Conservation (phyloP, 2,113 vertebrate species). For the Megaceryle maxima region DNA sequence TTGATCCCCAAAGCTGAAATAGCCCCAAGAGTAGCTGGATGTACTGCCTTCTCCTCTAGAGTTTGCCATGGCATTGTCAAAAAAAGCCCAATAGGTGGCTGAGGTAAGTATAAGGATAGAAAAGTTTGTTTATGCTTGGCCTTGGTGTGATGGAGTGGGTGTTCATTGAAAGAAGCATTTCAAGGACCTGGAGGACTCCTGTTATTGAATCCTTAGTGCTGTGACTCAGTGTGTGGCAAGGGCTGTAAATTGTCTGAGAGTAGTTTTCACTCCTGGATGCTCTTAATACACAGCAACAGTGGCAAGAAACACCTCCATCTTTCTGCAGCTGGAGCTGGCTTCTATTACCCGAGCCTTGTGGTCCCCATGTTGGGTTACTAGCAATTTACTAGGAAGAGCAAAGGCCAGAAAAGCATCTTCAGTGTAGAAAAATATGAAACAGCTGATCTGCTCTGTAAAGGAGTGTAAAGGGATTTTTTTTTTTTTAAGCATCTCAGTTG, state of each 20-base stretch:
- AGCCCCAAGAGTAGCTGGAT: neutral
- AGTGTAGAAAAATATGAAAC: neutral
- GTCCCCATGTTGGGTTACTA: neutral
- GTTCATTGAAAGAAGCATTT: slow-evolving; percentile 54
- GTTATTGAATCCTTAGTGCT: slow-evolving; percentile 36
- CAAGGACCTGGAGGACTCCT: slow-evolving; percentile 53
- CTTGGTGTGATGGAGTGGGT: slow-evolving; percentile 52
- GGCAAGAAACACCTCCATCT: neutral
- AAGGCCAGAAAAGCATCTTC: neutral
- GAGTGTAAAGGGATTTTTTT: neutral
- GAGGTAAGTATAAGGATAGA: neutral
- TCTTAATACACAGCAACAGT: slow-evolving; percentile 7
- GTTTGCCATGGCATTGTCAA: neutral
- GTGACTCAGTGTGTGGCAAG: slow-evolving; percentile 50
- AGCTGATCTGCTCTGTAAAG: neutral
- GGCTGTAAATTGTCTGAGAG: slow-evolving; percentile 52
- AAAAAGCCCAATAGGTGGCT: neutral
- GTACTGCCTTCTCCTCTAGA: neutral
- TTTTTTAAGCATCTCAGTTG: neutral
- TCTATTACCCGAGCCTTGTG: neutral
- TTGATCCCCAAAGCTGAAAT: neutral
- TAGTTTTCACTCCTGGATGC: slow-evolving; percentile 21
- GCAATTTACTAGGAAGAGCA: neutral
- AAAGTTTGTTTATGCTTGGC: slow-evolving; percentile 43
- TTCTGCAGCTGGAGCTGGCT: neutral